Base-by-base conservation (phyloP, 2,797 vertebrate species). In the Enteromius unitaeniatus region DNA sequence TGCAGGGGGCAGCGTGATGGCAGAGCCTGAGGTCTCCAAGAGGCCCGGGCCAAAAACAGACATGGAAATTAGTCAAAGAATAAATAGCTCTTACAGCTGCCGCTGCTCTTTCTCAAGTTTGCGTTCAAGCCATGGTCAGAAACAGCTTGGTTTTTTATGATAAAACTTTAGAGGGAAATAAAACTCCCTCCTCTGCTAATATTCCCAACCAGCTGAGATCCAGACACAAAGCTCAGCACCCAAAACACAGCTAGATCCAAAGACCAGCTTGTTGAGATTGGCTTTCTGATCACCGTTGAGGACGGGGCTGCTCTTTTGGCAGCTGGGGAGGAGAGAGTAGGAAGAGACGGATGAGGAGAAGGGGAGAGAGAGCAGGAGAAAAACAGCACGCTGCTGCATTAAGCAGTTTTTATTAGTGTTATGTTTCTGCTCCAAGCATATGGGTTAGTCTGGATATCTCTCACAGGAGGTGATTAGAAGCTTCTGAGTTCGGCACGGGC, bases 211-310 rank as follows among this genome's bases (percentile, higher is more conserved):
- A 79, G 68, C 85, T 81, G 83, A 76, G 62, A 70, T 69, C 49
- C 68, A 53, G 77, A 81, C 68, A 78, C 49, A 77, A 80, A 83
- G 51, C 69, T 86, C 69, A 15, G 79, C 87, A 85, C 85, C 85
- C 87, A 83, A 84, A 82, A 85, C 79, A 53, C 78, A 81, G 67
- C 67, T 11, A 60, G 58, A 77, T 75, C 58, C 80, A 78, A 76
- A 78, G 68, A 83, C 53, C 67, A 76, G 76, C 85, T 85, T 88
- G 82, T 88, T 85, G 79, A 85, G 74, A 79, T 86, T 89, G 88
- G 86, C 86, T 86, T 83, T 81, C 17, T 26, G 51, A 55, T 62
- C 73, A 74, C 83, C 75, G 42, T 45, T 82, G 73, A 78, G 85
- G 62, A 51, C 14, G 70, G 64, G 78, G 53, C 42, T 62, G 75